Evolutionary conservation across 2,888 invertebrate genomes (phyloP).

Genomic region (Neoitamus cyanurus): DNA sequence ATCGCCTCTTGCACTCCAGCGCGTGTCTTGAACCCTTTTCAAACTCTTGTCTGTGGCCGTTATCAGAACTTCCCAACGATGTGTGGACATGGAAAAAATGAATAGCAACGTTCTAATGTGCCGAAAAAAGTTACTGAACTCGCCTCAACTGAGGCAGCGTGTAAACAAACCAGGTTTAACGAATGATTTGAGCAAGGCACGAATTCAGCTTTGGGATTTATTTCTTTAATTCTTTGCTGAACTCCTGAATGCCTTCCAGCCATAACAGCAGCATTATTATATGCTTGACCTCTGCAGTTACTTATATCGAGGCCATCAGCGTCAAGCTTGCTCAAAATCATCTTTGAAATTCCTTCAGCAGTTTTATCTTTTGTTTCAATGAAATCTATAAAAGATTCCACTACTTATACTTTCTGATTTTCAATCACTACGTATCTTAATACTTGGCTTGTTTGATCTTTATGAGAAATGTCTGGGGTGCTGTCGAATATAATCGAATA

Average conservation of each 20-base stretch:
- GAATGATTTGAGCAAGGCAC: constrained; percentile 47
- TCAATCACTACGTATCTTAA: constrained; percentile 40
- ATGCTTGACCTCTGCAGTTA: constrained; percentile 44
- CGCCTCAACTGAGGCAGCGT: constrained; percentile 24
- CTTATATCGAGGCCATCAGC: constrained; percentile 35
- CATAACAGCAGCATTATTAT: constrained; percentile 43
- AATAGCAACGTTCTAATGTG: constrained; percentile 45
- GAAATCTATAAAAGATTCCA: constrained; percentile 47
- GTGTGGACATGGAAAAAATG: constrained; percentile 48
- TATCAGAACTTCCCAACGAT: constrained; percentile 48
- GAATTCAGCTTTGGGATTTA: constrained; percentile 45
- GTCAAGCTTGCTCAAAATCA: constrained; percentile 40
- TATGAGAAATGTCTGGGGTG: constrained; percentile 33
- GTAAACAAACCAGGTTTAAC: constrained; percentile 38
- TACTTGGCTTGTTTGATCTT: constrained; percentile 41
- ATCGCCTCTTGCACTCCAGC: constrained; percentile 47
- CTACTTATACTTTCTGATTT: constrained; percentile 40
- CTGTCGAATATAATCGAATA: constrained; percentile 48
- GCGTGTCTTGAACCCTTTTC: constrained; percentile 48
- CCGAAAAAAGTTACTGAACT: constrained; percentile 42
- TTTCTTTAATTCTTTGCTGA: constrained; percentile 38
- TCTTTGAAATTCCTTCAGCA: constrained; percentile 45
- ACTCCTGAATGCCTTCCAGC: constrained; percentile 43
- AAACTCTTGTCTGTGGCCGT: constrained; percentile 49
- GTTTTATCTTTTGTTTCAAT: constrained; percentile 43